Percentiles rank a stretch among this genome's conserved stretches.
These are phyloP conservation scores for Gandaritis pyraliata DNA, from an alignment of 2,888 invertebrate genomes.

Conservation along the genomic window DNA sequence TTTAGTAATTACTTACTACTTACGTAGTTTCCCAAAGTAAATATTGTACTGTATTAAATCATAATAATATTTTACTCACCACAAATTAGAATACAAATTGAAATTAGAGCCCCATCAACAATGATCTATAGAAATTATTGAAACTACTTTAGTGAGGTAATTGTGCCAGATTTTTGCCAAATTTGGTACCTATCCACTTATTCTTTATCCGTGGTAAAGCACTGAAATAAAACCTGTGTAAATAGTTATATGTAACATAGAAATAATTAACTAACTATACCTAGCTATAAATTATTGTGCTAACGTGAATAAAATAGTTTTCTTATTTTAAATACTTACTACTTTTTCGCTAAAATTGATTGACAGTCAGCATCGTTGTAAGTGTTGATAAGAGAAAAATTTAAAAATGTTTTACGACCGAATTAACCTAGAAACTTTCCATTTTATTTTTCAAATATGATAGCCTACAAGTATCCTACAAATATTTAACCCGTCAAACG, in stretches of 20 bases:
- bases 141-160: too few relatives aligned
- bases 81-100: neutral
- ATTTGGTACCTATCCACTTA: conserved; percentile 30
- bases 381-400: too few relatives aligned
- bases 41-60: neutral
- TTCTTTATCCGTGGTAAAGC: conserved; percentile 31
- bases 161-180: too few relatives aligned
- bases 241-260: conserved; percentile 40
- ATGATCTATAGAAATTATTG: too few relatives aligned
- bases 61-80: neutral
- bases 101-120: too few relatives aligned
- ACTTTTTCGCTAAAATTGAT: conserved; percentile 52
- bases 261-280: conserved; percentile 64
- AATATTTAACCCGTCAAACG: too few relatives aligned
- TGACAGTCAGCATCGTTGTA: too few relatives aligned
- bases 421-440: too few relatives aligned
- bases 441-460: too few relatives aligned
- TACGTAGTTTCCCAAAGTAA: neutral
- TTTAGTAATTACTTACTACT: neutral
- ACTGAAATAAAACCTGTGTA: conserved; percentile 37
- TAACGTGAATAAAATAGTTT: conserved; percentile 34
- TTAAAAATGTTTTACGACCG: too few relatives aligned
- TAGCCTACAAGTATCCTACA: too few relatives aligned
- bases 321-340: conserved; percentile 59
- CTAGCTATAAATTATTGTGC: conserved; percentile 60